Base-by-base conservation (phyloP, 2,888 invertebrate genomes). In the Ophion ventricosus region DNA sequence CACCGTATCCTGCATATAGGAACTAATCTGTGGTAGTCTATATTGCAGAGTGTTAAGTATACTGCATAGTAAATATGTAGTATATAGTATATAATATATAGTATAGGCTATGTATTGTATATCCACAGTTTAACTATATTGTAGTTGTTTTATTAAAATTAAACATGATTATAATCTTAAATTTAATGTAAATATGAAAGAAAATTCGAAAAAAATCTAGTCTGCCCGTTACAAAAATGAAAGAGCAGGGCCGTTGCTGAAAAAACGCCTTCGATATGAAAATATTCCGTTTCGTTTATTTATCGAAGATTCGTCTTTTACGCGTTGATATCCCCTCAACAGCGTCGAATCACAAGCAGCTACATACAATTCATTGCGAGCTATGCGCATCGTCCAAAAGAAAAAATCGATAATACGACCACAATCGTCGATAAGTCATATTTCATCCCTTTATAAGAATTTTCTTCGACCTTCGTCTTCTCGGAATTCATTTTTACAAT, bases 401-500 rank as follows among this genome's bases (percentile, higher is more conserved):
- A 43, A 25, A 4, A 1, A 40, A 57, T n/a, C n/a, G n/a, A 35
- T 20, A 3, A 54, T 2, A 49, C 20, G 25, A 67, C 35, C 0
- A 35, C 20, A 11, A 23, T n/a, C 11, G 20, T 73, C 61, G 61
- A 43, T 56, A 43, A 61, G 26, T 63, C n/a, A 26, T 25, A 26
- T 35, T 8, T 11, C n/a, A 20, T 40, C 35, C 20, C 17, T 66
- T 64, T 49, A n/a, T 26, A 23, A 67, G 23, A 49, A 67, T 59
- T 75, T 82, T 73, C 49, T 76, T 76, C 61, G 26, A n/a, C 54
- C 26, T 57, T 20, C 10, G 40, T 76, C 54, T 59, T 72, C 40
- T 70, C 29, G 59, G 29, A n/a, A 20, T 54, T 74, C 49, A 79
- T 77, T 80, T 61, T 82, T 7, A 83, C 75, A 82, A 64, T 64